Conservation (phyloP, 2,113 vertebrate genomes). For the Equus quagga region DNA sequence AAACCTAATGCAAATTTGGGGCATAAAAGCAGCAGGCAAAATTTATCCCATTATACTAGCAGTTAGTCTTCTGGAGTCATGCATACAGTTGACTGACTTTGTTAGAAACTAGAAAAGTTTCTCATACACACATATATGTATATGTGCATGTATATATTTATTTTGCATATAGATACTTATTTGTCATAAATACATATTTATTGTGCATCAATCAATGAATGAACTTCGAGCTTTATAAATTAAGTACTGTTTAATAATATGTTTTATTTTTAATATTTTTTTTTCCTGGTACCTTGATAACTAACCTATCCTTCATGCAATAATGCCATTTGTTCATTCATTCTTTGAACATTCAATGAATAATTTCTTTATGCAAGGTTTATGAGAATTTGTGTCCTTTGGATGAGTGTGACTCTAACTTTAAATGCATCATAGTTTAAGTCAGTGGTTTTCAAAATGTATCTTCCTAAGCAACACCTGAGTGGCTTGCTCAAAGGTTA, state of each 20-base stretch:
- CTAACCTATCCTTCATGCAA: neutral
- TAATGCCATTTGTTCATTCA: neutral
- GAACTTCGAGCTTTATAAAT: neutral
- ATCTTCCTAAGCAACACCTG: neutral
- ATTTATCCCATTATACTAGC: neutral
- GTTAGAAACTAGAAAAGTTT: neutral
- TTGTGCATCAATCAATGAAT: neutral
- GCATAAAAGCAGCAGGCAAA: neutral
- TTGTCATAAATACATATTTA: neutral
- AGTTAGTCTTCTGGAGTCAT: neutral
- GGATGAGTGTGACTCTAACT: neutral
- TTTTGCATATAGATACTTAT: neutral
- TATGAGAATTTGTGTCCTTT: neutral
- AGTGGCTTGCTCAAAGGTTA: neutral
- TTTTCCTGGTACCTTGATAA: neutral
- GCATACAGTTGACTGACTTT: neutral
- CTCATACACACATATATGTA: neutral
- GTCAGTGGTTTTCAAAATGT: neutral
- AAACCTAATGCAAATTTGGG: neutral
- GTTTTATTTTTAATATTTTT: neutral
- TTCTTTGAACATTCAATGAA: neutral
- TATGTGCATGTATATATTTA: neutral
- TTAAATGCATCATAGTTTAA: neutral
- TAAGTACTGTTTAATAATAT: neutral
- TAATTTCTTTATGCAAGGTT: neutral